Evolutionary conservation across 35 echinoderm and acorn worm species (phyloP).

Genomic region (Chiridota heheva): DNA sequence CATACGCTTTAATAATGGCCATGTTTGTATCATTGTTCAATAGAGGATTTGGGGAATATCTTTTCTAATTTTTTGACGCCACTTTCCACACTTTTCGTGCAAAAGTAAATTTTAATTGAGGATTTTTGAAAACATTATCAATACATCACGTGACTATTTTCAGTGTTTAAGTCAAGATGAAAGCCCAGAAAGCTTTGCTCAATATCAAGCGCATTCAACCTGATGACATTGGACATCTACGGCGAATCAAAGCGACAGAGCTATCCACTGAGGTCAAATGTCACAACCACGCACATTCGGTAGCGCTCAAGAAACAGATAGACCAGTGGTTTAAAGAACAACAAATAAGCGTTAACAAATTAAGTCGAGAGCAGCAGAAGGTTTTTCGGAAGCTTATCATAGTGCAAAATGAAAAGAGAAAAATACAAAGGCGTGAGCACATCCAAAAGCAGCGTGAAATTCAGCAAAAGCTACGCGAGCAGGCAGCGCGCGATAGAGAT

Average conservation of each 20-base stretch:
- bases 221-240: no score
- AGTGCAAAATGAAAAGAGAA: constrained; percentile 36
- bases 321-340: constrained; percentile 31
- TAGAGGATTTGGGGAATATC: no score
- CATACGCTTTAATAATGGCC: no score
- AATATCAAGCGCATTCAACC: no score
- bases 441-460: constrained; percentile 13
- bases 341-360: constrained; percentile 20
- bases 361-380: constrained; percentile 5
- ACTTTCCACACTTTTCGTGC: no score
- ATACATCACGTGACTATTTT: no score
- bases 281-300: constrained; percentile 37
- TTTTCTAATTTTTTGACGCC: no score
- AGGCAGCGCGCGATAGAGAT: constrained; percentile 1
- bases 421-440: constrained; percentile 8
- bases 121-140: no score
- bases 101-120: no score
- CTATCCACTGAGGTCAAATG: constrained; percentile 10
- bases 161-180: no score
- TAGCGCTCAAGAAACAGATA: constrained; percentile 23
- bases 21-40: no score
- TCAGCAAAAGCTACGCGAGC: constrained; percentile 19
- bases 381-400: constrained; percentile 22
- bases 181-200: no score
- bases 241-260: constrained; percentile 18